These are phyloP conservation scores for Diaphora mendica DNA, from an alignment of 2,888 invertebrate species.

Conservation along the genomic window DNA sequence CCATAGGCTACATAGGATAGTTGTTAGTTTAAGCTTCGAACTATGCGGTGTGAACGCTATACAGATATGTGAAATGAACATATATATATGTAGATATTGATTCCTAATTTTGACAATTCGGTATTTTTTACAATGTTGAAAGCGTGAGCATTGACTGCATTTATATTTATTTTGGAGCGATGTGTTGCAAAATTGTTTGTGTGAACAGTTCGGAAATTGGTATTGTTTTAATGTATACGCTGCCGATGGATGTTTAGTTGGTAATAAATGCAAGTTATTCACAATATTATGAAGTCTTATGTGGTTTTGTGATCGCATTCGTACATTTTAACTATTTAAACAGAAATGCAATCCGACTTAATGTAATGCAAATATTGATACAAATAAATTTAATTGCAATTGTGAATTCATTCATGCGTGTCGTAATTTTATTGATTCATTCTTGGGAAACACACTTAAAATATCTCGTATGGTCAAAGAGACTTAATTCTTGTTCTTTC, in stretches of 20 bases:
- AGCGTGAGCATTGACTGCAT: conserved; percentile 70
- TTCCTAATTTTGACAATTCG: conserved; percentile 31
- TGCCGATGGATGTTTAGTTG: conserved; percentile 21
- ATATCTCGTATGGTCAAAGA: neutral
- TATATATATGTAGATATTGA: conserved; percentile 51
- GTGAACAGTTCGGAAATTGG: conserved; percentile 16
- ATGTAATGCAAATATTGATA: conserved; percentile 4
- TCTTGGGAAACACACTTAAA: neutral
- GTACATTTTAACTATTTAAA: neutral
- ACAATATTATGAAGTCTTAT: conserved; percentile 11
- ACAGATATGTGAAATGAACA: conserved; percentile 1
- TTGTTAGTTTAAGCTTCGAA: conserved; percentile 9
- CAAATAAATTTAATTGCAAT: conserved; percentile 2
- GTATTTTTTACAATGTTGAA: conserved; percentile 62
- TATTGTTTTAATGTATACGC: conserved; percentile 45
- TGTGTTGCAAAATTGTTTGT: conserved; percentile 47
- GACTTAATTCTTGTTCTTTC: neutral
- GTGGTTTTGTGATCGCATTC: conserved; percentile 13
- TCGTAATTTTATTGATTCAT: neutral
- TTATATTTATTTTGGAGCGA: conserved; percentile 69
- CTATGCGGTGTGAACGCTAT: neutral
- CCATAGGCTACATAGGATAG: conserved; percentile 17
- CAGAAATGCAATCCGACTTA: conserved; percentile 10
- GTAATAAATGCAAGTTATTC: conserved; percentile 24
- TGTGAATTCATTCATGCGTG: neutral